Evolutionary conservation across 2,113 vertebrate species (phyloP), one percentile per base, ranked within the genome.

Genomic region (Grammomys dolichurus): DNA sequence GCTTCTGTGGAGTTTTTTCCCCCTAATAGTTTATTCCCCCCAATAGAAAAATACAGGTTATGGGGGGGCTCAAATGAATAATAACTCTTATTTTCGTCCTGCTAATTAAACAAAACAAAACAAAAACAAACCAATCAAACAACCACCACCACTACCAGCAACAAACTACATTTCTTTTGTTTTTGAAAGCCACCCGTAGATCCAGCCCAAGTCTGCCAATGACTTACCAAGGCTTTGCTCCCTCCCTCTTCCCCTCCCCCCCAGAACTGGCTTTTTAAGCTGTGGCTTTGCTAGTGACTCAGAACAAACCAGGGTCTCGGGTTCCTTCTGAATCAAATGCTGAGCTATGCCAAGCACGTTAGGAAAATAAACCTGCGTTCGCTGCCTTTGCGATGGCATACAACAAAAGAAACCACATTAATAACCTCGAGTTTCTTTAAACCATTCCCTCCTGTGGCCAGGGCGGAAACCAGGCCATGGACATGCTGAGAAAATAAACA

Each of bases 391-490:
- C 91, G 0, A 33, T 88, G 95, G 94, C 95, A 96, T 93, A 93
- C 89, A 97, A 97, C 96, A 97, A 98, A 97, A 97, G 97, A 97
- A 97, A 96, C 97, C 95, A 94, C 96, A 95, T 94, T 91, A 96
- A 90, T 95, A 95, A 96, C 94, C 7, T 78, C 67, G 84, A 54
- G 97, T 94, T 95, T 96, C 97, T 96, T 92, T 93, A 94, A 97
- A 97, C 95, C 95, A 33, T 96, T 96, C 98, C 95, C 97, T 96
- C 95, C 96, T 75, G 96, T 92, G 97, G 95, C 93, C 95, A 95
- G 94, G 95, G 96, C 60, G 65, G 97, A 95, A 95, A 75, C 87
- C 77, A 90, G 95, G 94, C 85, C 58, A 6, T 13, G 56, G 96
- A 93, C 90, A 67, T 82, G 0, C 90, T 95, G 67, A 7, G 94